Conservation (phyloP, 2,113 vertebrate genomes). For the Cyphomyrus discorhynchus region DNA sequence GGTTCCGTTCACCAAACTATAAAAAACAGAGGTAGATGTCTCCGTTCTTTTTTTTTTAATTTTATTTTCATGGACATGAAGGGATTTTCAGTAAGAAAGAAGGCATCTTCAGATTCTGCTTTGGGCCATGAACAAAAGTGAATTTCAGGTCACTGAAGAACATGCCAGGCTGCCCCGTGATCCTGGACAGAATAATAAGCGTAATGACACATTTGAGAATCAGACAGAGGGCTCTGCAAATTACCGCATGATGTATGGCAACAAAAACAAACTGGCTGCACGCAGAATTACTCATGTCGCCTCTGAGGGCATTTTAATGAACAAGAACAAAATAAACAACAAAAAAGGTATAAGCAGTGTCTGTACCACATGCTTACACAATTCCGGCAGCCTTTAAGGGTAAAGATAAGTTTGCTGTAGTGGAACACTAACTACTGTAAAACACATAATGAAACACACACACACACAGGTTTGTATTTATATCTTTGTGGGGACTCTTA, state of each 20-base stretch:
- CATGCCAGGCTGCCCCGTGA: background rate
- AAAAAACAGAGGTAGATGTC: background rate
- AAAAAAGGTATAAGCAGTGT: background rate
- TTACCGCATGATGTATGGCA: background rate
- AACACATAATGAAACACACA: background rate
- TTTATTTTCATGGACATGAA: background rate
- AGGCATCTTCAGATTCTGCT: background rate
- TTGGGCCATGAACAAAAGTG: background rate
- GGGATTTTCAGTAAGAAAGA: background rate
- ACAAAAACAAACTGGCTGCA: background rate
- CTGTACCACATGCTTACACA: background rate
- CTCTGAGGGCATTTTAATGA: background rate
- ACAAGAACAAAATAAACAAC: background rate
- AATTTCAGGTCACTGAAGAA: background rate
- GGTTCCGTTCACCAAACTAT: background rate
- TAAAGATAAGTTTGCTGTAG: background rate
- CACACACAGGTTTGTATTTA: slow-evolving; percentile 26
- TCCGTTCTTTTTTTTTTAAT: background rate
- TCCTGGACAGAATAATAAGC: background rate
- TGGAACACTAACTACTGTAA: background rate
- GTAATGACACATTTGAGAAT: background rate
- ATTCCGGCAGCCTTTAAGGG: background rate
- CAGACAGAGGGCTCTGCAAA: background rate
- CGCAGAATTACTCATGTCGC: slow-evolving; percentile 1
- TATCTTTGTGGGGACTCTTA: too few species aligned